phyloP scores from a whole-genome alignment of 2,888 invertebrate genomes.

The Rotaria socialis region DNA sequence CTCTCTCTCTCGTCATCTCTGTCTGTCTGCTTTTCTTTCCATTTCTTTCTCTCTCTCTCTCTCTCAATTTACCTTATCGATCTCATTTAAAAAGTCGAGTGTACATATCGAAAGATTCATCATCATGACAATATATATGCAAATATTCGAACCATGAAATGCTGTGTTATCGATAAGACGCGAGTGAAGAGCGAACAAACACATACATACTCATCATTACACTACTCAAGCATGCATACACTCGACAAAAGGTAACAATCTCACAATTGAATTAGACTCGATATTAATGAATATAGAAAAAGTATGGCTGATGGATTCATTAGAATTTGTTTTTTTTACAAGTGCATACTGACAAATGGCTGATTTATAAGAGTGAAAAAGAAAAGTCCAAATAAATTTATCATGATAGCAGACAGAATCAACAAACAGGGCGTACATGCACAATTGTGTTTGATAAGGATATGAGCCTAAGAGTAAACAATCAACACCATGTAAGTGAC shows the following conservation, averaged over 20 bases:
- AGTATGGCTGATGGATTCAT: neutral
- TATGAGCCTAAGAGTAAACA: neutral
- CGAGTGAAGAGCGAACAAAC: neutral
- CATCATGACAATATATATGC: neutral
- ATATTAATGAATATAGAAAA: neutral
- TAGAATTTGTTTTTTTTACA: neutral
- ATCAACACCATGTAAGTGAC: neutral
- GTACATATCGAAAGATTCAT: neutral
- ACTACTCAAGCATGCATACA: conserved; percentile 23
- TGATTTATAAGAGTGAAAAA: neutral
- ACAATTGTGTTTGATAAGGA: neutral
- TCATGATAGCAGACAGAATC: neutral
- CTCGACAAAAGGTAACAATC: conserved; percentile 10
- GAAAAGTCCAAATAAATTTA: neutral
- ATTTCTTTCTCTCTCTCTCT: too few relatives aligned
- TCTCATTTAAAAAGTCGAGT: neutral
- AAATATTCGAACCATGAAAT: conserved; percentile 26
- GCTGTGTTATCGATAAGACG: conserved; percentile 13
- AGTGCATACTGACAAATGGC: neutral
- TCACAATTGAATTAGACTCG: neutral
- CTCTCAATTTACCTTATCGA: neutral
- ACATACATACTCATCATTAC: neutral
- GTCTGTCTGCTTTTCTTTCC: too few relatives aligned
- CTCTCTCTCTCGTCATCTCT: too few relatives aligned
- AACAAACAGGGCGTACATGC: neutral